These are phyloP conservation scores for Speoplatyrhinus poulsoni DNA, from an alignment of 2,113 vertebrate genomes.

Conservation along the genomic window DNA sequence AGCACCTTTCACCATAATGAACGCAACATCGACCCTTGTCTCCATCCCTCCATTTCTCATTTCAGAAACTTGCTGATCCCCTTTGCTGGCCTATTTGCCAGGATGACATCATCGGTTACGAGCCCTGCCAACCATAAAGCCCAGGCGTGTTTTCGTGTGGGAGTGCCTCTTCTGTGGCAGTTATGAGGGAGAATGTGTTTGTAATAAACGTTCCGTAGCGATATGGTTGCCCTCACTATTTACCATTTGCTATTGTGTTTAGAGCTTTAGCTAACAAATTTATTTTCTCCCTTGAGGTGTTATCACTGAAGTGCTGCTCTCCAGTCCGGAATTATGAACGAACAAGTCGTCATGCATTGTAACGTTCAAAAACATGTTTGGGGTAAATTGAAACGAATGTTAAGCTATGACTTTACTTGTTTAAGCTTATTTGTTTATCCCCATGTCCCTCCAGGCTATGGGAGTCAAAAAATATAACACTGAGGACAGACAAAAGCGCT, in stretches of 20 bases:
- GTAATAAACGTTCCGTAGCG: conserved; percentile 50
- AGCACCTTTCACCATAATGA: conserved; percentile 32
- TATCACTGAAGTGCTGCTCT: background rate
- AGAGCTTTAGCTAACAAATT: too few species aligned
- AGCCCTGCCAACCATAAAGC: conserved; percentile 68
- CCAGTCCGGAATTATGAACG: background rate
- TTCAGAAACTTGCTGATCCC: conserved; percentile 70
- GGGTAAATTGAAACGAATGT: conserved; percentile 3
- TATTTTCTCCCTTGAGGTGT: background rate
- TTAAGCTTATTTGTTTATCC: conserved; percentile 24
- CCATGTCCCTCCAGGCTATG: conserved; percentile 21
- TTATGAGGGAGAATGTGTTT: conserved; percentile 58
- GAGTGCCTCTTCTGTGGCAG: conserved; percentile 64
- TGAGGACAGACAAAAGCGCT: conserved; percentile 60
- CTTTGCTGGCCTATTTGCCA: conserved; percentile 57
- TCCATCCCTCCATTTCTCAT: conserved; percentile 43
- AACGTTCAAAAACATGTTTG: background rate
- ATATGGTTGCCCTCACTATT: conserved; percentile 32
- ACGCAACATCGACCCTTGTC: conserved; percentile 32
- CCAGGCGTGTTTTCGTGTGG: conserved; percentile 65
- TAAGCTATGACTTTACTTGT: too few species aligned
- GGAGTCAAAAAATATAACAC: conserved; percentile 42
- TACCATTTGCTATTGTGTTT: background rate
- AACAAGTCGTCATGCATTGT: conserved; percentile 8
- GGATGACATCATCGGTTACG: conserved; percentile 70